Base-by-base conservation (phyloP, 2,797 vertebrate genomes). In the Eulemur mongoz region DNA sequence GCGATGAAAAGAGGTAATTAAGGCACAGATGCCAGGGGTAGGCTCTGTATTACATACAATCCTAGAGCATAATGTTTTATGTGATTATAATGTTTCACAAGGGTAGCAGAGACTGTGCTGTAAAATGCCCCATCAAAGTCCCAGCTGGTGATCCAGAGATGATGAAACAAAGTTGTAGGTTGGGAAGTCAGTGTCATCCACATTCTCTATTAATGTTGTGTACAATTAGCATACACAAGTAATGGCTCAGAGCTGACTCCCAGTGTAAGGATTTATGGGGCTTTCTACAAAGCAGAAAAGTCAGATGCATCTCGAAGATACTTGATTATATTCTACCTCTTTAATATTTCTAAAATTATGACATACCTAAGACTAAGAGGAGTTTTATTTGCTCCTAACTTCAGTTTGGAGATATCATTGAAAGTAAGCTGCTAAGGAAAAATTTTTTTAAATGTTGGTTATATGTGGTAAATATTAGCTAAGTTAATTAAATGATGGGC, bases 1-100 rank as follows among this genome's bases (percentile, higher is more conserved):
- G 92, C 17, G 9, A n/a, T 90, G 83, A 96, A 89, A 98, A 97
- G 80, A 88, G 89, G 50, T 63, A 27, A 75, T 85, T 89, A 95
- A 96, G 94, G 57, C 90, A 22, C 78, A 98, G 96, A 94, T 98
- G 85, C 69, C 83, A 97, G 84, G 88, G 97, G 93, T 90, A 98
- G 96, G 30, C 95, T 85, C 54, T 83, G 52, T 84, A 98, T 97
- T 80, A 89, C 82, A 93, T 95, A 96, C 57, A 95, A 81, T 97
- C 87, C 96, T 98, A 92, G 87, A 89, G 50, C 76, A 30, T 84
- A 97, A 96, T 81, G 50, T 97, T 98, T 98, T 92, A 97, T 95
- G 80, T 0, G 48, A 98, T 98, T 97, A 97, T 97, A 97, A 97
- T 97, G 89, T 97, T 98, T 97, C 96, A 97, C 0, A 78, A 97